Base-by-base conservation (phyloP, 2,113 vertebrate species). In the Trachemys scripta region DNA sequence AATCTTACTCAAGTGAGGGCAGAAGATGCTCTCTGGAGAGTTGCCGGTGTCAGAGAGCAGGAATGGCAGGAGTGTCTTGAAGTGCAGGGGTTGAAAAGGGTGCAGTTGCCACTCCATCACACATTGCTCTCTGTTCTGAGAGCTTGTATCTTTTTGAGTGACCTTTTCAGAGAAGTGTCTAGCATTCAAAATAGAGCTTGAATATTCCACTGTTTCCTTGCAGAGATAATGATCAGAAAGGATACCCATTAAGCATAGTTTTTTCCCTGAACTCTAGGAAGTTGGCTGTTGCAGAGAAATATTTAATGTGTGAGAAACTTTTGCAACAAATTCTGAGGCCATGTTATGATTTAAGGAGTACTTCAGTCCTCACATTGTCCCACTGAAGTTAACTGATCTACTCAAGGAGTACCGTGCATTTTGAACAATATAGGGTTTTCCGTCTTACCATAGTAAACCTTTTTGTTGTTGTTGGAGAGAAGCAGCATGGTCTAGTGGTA, bases 31-130 rank as follows among this genome's bases (percentile, higher is more conserved):
- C 53, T 59, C 38, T 59, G 38, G 53, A 83, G 14, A 31, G 6
- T n/a, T 65, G 12, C 38, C 25, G 6, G 5, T 13, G 5, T 45
- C 17, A 69, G 22, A 78, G 7, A 4, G 42, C 11, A 4, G 10
- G 4, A 87, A 53, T 29, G 10, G 6, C 8, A 29, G 3, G 38
- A 5, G 4, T 75, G 4, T 42, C 42, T 47, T n/a, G 20, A 29
- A 50, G 9, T 49, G 1, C 2, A 51, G 86, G 4, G 4, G 65
- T n/a, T 29, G 35, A 6, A 62, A 17, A 82, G 16, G 2, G 3
- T 0, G 1, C 83, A 87, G 6, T 2, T 25, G n/a, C 14, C 25
- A 78, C 1, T 1, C 0, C 12, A 76, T 72, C 35, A 38, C 2
- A 10, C n/a, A 29, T 5, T 17, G 27, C 10, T 50, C 49, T 53